Percentiles rank a stretch among this genome's conserved stretches.
Conservation (phyloP, 2,113 vertebrate species). For the Syngnathus typhle region DNA sequence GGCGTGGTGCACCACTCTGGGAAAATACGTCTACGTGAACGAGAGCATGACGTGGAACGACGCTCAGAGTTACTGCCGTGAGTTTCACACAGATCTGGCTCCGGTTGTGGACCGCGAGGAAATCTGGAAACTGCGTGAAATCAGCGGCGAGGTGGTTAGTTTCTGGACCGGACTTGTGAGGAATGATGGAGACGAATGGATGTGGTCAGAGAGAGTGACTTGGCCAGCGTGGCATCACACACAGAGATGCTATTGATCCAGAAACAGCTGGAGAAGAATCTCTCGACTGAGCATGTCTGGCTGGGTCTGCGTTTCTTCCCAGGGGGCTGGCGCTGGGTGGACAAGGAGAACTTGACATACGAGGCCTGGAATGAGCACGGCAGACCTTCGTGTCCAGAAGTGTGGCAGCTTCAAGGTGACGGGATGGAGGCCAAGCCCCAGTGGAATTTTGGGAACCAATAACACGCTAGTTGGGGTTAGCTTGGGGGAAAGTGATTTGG, state of each 20-base stretch:
- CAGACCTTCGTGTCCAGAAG: conserved; percentile 7
- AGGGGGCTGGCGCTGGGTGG: conserved; percentile 35
- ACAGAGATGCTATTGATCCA: conserved; percentile 37
- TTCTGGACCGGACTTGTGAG: conserved; percentile 31
- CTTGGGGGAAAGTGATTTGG: neutral
- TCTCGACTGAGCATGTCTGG: conserved; percentile 11
- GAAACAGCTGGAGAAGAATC: neutral
- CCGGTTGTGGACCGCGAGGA: neutral
- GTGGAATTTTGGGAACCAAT: neutral
- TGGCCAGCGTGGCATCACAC: conserved; percentile 29
- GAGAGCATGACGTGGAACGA: fast-evolving
- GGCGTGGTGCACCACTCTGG: conserved; percentile 1
- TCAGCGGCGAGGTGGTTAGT: fast-evolving
- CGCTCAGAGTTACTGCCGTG: conserved; percentile 18
- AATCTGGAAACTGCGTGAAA: fast-evolving
- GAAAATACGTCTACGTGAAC: conserved; percentile 15
- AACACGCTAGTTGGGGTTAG: neutral
- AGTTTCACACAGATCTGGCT: conserved; percentile 30
- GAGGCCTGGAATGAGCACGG: conserved; percentile 25
- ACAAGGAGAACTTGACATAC: neutral
- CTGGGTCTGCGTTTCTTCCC: conserved; percentile 36
- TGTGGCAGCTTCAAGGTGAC: conserved; percentile 23
- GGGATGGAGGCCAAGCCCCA: neutral
- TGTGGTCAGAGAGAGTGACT: conserved; percentile 33
- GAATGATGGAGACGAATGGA: neutral